Evolutionary conservation across 2,113 vertebrate genomes (phyloP).

Genomic region (Australoheros scitulus): DNA sequence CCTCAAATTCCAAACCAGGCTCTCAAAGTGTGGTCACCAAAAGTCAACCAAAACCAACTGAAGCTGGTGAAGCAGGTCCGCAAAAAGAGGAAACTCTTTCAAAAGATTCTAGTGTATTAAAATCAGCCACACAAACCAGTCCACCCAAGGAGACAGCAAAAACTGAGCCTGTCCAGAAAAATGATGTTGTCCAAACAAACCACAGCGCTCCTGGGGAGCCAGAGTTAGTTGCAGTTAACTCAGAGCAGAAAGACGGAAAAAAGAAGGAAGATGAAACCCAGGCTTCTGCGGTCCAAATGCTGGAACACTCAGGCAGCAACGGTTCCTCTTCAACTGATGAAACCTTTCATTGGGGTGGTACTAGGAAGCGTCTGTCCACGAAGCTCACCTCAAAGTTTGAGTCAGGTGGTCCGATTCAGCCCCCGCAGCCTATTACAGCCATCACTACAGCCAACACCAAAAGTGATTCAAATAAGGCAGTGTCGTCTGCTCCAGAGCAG

Average conservation of each 20-base stretch:
- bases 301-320: constrained; percentile 3
- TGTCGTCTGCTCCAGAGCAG: background rate
- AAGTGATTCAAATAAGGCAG: constrained; percentile 1
- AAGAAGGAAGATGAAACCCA: constrained; percentile 8
- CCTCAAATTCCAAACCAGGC: constrained; percentile 16
- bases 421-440: background rate
- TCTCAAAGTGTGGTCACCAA: constrained; percentile 9
- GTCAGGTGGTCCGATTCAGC: constrained; percentile 17
- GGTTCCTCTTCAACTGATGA: background rate
- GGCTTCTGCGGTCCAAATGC: background rate
- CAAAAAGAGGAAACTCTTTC: background rate
- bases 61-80: constrained; percentile 13
- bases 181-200: constrained; percentile 34
- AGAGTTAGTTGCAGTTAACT: background rate
- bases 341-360: constrained; percentile 1
- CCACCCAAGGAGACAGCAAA: constrained; percentile 15
- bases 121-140: constrained; percentile 30
- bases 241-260: constrained; percentile 17
- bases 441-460: constrained; percentile 15
- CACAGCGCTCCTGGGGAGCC: background rate
- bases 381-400: constrained; percentile 76
- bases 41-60: constrained; percentile 2
- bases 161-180: constrained; percentile 7
- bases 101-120: constrained; percentile 14
- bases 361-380: constrained; percentile 67